phyloP scores from a whole-genome alignment of 2,113 vertebrate species.

The Sceloporus undulatus region DNA sequence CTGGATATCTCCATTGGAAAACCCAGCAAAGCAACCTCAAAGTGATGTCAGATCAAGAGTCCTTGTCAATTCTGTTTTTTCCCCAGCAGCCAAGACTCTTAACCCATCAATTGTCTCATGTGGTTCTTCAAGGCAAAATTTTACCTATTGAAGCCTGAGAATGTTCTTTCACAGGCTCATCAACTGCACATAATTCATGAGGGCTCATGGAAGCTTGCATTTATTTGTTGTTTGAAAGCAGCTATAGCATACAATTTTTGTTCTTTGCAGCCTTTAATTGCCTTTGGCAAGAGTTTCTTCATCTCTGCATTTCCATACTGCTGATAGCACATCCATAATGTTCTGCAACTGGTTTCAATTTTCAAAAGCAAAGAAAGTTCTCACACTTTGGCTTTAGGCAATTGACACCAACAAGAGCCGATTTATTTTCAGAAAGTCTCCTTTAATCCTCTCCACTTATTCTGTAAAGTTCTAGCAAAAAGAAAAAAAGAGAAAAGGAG shows the following conservation, averaged over 20 bases:
- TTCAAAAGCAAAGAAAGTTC: conserved; percentile 4
- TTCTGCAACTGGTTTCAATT: not conserved
- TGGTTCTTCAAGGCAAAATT: not conserved
- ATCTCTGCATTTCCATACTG: not conserved
- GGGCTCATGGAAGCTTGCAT: not conserved
- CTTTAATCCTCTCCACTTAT: conserved; percentile 1
- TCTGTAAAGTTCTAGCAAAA: not conserved
- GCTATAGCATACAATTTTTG: not conserved
- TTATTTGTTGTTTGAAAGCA: not conserved
- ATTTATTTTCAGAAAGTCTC: not conserved
- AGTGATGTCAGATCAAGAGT: not conserved
- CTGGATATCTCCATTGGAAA: not conserved
- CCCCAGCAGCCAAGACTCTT: not conserved
- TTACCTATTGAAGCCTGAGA: not conserved
- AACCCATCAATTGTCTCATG: not conserved
- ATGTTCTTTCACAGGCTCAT: not conserved
- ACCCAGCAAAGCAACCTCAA: not conserved
- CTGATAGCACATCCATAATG: not conserved
- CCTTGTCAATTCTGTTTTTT: no score
- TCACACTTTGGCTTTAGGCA: not conserved
- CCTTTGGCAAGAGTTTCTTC: not conserved
- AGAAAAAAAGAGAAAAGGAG: no score
- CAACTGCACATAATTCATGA: not conserved
- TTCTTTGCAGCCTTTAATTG: not conserved
- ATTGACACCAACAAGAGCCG: not conserved